phyloP scores from a whole-genome alignment of 2,888 invertebrate genomes.

The Thecophora atra region DNA sequence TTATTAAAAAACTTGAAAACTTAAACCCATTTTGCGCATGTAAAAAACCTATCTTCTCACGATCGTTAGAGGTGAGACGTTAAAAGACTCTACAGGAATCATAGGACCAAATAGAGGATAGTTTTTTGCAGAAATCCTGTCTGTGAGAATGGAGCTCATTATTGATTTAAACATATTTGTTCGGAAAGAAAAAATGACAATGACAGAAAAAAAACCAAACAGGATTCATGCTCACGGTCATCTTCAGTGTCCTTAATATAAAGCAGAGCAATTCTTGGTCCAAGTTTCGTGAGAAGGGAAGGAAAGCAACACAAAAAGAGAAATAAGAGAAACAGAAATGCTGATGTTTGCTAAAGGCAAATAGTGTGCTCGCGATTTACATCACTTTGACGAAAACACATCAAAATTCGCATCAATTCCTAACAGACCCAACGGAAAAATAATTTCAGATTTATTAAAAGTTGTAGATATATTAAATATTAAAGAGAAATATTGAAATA shows the following conservation, averaged over 20 bases:
- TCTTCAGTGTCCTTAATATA: neutral
- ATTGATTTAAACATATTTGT: slow-evolving; percentile 24
- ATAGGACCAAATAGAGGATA: neutral
- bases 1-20: neutral
- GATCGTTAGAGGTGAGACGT: slow-evolving; percentile 6
- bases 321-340: neutral
- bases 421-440: neutral
- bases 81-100: neutral
- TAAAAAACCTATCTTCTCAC: slow-evolving; percentile 17
- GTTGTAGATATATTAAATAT: too few relatives aligned
- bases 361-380: neutral
- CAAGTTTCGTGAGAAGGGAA: too few relatives aligned
- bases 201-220: neutral
- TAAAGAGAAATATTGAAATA: too few relatives aligned
- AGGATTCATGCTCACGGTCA: slow-evolving; percentile 2
- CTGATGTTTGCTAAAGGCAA: slow-evolving; percentile 6
- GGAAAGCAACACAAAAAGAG: neutral
- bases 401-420: neutral
- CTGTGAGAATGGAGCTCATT: neutral
- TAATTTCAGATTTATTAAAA: neutral
- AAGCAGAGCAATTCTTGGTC: too few relatives aligned
- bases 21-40: neutral
- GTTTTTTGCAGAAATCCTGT: neutral
- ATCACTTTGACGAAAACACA: neutral
- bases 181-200: neutral